Base-by-base conservation (phyloP, 2,113 vertebrate genomes). In the Phainopepla nitens region DNA sequence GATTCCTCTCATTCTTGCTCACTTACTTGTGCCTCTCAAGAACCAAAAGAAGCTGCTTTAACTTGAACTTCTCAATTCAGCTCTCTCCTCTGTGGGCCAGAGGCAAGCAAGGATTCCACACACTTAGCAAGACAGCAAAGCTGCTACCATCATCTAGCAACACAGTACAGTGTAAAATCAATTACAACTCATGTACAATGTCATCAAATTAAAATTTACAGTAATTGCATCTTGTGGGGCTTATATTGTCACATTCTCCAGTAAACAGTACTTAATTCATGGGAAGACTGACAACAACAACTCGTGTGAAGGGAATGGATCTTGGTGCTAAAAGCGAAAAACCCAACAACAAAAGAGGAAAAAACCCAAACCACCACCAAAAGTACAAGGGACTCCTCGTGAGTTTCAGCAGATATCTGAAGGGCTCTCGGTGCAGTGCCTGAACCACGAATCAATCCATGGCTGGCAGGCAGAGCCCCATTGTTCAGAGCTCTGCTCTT, bases 401-500 rank as follows among this genome's bases (percentile, higher is more conserved):
- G 27, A 73, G 78, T 22, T 44, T 31, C 33, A 27, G 62, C 6
- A 18, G 49, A 4, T 71, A 89, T 90, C 18, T 81, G 75, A 64
- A 60, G 85, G 69, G 65, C 45, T 73, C 47, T 54, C 41, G 11
- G 56, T 1, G 44, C 4, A 4, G 68, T 69, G 6, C 75, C 82
- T 45, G 66, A 66, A 81, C 3, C 4, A 53, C 8, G 31, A 64
- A 68, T 70, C 72, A 82, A 33, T 47, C 73, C 4, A 4, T 2
- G 84, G 65, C 83, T 45, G 61, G 64, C 77, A 94, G 69, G 78
- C 62, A 79, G 66, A 95, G 81, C 31, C 36, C 57, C 49, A 27
- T 31, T 69, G 65, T 97, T 80, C 69, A 22, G 57, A 71, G 94
- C 81, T 94, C 23, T 94, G 91, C 83, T 73, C 68, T 82, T 77